Conservation (phyloP, 1,140 invertebrate species). For the Lysiphlebus fabarum region DNA sequence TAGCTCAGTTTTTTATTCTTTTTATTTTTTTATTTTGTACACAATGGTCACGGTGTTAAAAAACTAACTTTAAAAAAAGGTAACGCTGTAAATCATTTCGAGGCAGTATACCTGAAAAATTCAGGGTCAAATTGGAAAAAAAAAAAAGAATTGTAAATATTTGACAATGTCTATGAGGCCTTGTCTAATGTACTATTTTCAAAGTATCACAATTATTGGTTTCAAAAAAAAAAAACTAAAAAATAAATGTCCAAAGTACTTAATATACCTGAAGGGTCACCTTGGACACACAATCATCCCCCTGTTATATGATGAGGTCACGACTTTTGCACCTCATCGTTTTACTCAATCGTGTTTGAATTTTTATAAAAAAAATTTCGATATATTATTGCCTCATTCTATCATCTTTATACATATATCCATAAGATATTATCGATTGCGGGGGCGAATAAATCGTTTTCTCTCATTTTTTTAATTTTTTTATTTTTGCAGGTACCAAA, state of each 20-base stretch:
- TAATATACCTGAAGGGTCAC: conserved; percentile 28
- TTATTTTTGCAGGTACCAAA: conserved; percentile 24
- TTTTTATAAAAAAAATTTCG: conserved; percentile 26
- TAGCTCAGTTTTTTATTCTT: too few species aligned
- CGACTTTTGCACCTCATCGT: conserved; percentile 8
- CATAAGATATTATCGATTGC: background rate
- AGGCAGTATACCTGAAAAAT: too few species aligned
- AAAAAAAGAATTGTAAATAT: too few species aligned
- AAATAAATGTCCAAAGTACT: conserved; percentile 1
- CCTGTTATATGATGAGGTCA: conserved; percentile 34
- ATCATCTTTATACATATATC: background rate
- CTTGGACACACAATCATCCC: conserved; percentile 46
- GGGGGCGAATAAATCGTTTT: conserved; percentile 7
- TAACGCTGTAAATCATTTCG: too few species aligned
- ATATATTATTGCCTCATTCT: background rate
- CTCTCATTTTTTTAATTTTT: conserved; percentile 1
- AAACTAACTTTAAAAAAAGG: too few species aligned
- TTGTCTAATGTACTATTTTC: too few species aligned
- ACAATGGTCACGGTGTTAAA: too few species aligned
- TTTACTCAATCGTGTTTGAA: conserved; percentile 40
- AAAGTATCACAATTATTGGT: too few species aligned
- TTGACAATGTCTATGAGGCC: too few species aligned
- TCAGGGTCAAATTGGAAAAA: too few species aligned
- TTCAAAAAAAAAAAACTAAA: background rate
- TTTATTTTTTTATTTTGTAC: too few species aligned